Base-by-base conservation (phyloP, 2,888 invertebrate genomes). In the Agriotes lineatus region DNA sequence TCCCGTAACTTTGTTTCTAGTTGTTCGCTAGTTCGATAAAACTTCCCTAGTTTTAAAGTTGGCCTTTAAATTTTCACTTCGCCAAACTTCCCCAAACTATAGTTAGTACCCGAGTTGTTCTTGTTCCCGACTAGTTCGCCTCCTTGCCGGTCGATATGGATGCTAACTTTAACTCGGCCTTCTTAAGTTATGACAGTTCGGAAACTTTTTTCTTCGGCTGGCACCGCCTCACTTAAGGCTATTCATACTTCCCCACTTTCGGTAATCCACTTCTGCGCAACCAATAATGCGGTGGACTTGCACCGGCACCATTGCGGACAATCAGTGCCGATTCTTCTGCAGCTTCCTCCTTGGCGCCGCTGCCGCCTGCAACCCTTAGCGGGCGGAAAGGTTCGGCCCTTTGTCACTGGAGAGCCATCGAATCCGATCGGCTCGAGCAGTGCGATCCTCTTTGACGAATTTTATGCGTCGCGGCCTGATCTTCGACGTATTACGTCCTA, bases 181-280 rank as follows among this genome's bases (percentile, higher is more conserved):
- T 70, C 79, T 77, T 77, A 82, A 81, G 82, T 83, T 82, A 83
- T 82, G 82, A 82, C 83, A 82, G 81, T 83, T 83, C 78, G 80
- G 77, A 79, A 83, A 82, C 78, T 82, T 83, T 83, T 82, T 82
- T 72, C 64, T 67, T 62, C 62, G 58, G 52, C 58, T 68, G 78
- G 81, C 79, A 78, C 80, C 81, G 81, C 81, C 81, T 80, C 71
- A 64, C 77, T 77, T 76, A 77, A 78, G 77, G 76, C 75, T 74
- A 77, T 76, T 76, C 75, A 71, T 73, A 71, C 75, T 76, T 76
- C 76, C 76, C 78, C 77, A 76, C 78, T 77, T 79, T 78, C 78
- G 77, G 74, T 73, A 71, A 70, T 75, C 71, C 75, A 75, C 77
- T 77, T 76, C 75, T 79, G 79, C 80, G 79, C 80, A 79, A 74